Evolutionary conservation across 2,888 invertebrate genomes (phyloP), one percentile per base, ranked within the genome.

Genomic region (Tetrapedia diversipes): DNA sequence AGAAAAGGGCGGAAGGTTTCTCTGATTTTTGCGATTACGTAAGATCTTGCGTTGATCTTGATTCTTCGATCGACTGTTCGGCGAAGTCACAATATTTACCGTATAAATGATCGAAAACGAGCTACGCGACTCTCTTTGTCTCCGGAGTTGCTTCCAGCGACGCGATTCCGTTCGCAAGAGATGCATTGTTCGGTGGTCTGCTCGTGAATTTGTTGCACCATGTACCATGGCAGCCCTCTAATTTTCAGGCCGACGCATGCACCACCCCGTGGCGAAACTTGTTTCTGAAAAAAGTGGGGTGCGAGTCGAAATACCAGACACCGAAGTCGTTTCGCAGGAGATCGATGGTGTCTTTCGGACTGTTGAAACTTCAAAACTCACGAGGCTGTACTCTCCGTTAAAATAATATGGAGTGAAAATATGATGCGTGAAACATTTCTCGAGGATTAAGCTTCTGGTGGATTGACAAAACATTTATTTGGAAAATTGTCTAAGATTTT

Each of bases 71-170:
- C 60, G 61, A 22, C 45, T n/a, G 24, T 41, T 22, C 24, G 22
- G 79, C 69, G 73, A 63, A 85, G 87, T 88, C 88, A 87, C 85
- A 87, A 88, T 88, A 87, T 88, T 88, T 87, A 83, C 82, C 85
- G 85, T 78, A 85, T 79, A 80, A 88, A 88, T 88, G 86, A 88
- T 88, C 86, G 83, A 80, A 79, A 85, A 83, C 84, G 81, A 80
- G 59, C 19, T 4, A 34, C 27, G 1, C 14, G 32, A 8, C 37
- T 19, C 16, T 32, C 24, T 60, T 37, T 57, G 59, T 64, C 51
- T 57, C 24, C 27, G 67, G 80, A 56, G 39, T 56, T 39, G 43
- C 37, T n/a, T 47, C 47, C 27, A 51, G 34, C 53, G 49, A 47
- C 59, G 66, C 11, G 53, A 39, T 47, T 69, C 34, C 11, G 16